These are phyloP conservation scores for Halictus rubicundus DNA, from an alignment of 1,140 invertebrate genomes.

Conservation along the genomic window DNA sequence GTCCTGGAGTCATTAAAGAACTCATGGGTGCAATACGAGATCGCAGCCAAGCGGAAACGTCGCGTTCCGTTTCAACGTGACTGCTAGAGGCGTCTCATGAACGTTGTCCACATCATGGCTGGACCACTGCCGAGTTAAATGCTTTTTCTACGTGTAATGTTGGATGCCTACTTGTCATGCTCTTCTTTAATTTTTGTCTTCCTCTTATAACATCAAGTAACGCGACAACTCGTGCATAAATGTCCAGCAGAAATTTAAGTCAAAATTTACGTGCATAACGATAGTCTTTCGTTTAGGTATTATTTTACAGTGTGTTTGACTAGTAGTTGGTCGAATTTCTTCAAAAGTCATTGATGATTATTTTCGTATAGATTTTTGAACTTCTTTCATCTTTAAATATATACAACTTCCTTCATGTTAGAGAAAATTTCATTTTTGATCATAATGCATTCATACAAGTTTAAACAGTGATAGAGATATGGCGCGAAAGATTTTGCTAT, in stretches of 20 bases:
- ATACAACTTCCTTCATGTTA: too few species aligned
- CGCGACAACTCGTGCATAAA: neutral
- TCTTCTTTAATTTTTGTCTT: neutral
- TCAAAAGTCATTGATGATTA: too few species aligned
- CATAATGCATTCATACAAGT: too few species aligned
- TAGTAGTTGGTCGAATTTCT: too few species aligned
- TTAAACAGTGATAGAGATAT: too few species aligned
- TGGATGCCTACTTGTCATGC: neutral
- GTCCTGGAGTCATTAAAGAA: constrained; percentile 70
- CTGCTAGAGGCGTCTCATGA: constrained; percentile 58
- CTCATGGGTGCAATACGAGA: constrained; percentile 66
- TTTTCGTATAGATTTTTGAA: too few species aligned
- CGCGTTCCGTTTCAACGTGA: constrained; percentile 68
- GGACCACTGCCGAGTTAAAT: constrained; percentile 53
- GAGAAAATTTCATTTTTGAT: too few species aligned
- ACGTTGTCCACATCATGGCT: constrained; percentile 39
- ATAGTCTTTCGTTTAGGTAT: too few species aligned
- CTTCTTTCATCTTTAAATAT: too few species aligned
- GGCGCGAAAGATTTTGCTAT: too few species aligned
- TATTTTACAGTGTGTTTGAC: too few species aligned
- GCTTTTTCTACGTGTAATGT: constrained; percentile 38
- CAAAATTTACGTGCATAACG: too few species aligned
- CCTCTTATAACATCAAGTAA: neutral
- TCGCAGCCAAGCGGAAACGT: constrained; percentile 55
- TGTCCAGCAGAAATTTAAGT: neutral